Conservation (phyloP, 2,888 invertebrate species). For the Yponomeuta cagnagella region DNA sequence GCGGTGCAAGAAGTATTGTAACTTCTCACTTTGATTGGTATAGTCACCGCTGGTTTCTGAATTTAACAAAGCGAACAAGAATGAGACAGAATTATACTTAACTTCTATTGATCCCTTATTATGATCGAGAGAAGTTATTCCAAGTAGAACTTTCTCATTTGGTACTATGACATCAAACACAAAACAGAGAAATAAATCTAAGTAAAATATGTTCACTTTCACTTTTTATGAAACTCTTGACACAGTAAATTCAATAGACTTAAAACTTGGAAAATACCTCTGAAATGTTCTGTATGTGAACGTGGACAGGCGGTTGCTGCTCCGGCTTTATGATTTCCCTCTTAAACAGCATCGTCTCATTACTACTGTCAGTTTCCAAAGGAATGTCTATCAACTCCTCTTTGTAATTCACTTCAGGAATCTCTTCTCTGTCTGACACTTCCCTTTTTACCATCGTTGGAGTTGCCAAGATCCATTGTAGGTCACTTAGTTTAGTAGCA, state of each 20-base stretch:
- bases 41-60: too few species aligned
- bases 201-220: too few species aligned
- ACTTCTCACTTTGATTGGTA: too few species aligned
- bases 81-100: too few species aligned
- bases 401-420: slow-evolving; percentile 30
- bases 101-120: too few species aligned
- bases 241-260: neutral
- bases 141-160: too few species aligned
- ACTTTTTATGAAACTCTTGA: neutral
- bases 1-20: too few species aligned
- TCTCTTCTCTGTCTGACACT: slow-evolving; percentile 36
- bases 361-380: slow-evolving; percentile 49
- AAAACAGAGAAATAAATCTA: too few species aligned
- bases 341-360: slow-evolving; percentile 57
- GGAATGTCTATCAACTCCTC: slow-evolving; percentile 60
- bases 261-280: slow-evolving; percentile 42
- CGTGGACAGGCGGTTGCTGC: slow-evolving; percentile 76
- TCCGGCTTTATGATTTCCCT: slow-evolving; percentile 67
- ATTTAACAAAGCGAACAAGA: too few species aligned
- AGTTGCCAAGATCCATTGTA: slow-evolving; percentile 59
- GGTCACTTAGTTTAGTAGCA: slow-evolving; percentile 45
- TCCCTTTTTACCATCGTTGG: slow-evolving; percentile 59
- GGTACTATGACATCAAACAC: too few species aligned
- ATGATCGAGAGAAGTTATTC: too few species aligned
- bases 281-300: slow-evolving; percentile 81